These are phyloP conservation scores for Esox masquinongy DNA, from an alignment of 2,797 vertebrate species.

Conservation along the genomic window DNA sequence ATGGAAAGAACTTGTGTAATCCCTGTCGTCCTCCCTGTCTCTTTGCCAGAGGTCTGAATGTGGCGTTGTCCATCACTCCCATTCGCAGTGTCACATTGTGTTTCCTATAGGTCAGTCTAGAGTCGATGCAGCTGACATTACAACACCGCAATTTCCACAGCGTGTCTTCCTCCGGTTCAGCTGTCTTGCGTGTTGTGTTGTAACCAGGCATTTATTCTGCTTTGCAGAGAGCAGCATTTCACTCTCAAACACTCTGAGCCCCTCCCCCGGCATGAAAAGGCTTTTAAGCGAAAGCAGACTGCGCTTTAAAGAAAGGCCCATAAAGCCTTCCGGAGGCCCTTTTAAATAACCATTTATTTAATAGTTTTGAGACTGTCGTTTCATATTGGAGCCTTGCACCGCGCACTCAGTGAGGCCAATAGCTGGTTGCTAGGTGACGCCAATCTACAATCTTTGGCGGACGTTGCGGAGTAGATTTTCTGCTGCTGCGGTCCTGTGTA, in stretches of 20 bases:
- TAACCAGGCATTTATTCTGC: background rate
- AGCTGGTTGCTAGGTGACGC: conserved; percentile 74
- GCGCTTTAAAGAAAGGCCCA: conserved; percentile 19
- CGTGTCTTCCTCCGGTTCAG: background rate
- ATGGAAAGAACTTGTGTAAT: conserved; percentile 29
- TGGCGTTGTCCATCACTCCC: background rate
- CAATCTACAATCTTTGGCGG: conserved; percentile 49
- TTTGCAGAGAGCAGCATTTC: background rate
- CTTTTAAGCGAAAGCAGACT: conserved; percentile 5
- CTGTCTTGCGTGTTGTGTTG: background rate
- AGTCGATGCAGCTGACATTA: background rate
- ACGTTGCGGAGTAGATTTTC: conserved; percentile 41
- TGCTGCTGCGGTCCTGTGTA: conserved; percentile 34
- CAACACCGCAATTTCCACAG: conserved; percentile 1
- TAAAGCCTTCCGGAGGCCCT: conserved; percentile 47
- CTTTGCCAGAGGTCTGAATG: no score
- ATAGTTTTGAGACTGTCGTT: conserved; percentile 51
- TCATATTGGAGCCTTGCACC: conserved; percentile 65
- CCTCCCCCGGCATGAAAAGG: background rate
- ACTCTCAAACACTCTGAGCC: background rate
- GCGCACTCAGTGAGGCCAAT: conserved; percentile 62
- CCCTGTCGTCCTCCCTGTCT: background rate
- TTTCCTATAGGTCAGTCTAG: background rate
- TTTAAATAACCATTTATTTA: conserved; percentile 17
- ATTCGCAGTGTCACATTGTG: background rate